A percentile compares a stretch with the other conserved stretches of the same genome.
Conservation (phyloP, 2,113 vertebrate species). For the western clawed frog (Xenopus tropicalis) region DNA sequence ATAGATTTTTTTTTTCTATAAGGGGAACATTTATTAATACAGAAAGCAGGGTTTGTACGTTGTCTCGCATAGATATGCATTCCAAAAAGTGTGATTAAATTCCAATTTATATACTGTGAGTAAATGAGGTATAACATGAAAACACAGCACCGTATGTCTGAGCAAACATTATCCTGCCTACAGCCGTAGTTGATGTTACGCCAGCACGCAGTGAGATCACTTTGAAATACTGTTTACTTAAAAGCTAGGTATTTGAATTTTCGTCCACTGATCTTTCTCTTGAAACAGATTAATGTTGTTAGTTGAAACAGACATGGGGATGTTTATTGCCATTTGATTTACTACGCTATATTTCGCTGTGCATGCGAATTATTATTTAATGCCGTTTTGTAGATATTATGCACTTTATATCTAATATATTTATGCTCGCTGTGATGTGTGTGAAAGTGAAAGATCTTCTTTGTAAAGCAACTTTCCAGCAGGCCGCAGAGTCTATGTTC, state of each 20-base stretch:
- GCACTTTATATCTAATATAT: constrained; percentile 36
- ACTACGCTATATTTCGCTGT: constrained; percentile 36
- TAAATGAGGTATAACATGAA: constrained; percentile 43
- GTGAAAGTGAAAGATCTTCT: constrained; percentile 26
- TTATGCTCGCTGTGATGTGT: constrained; percentile 16
- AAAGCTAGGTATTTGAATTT: constrained; percentile 46
- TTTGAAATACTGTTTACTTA: constrained; percentile 47
- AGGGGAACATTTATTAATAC: background rate
- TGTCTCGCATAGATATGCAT: background rate
- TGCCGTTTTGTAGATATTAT: constrained; percentile 33
- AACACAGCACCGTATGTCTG: constrained; percentile 34
- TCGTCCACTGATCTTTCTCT: constrained; percentile 43
- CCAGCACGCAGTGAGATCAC: constrained; percentile 40
- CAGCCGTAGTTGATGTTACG: constrained; percentile 33
- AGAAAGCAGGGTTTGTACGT: background rate
- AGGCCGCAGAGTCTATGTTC: background rate
- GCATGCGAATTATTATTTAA: constrained; percentile 43
- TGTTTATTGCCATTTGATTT: constrained; percentile 44
- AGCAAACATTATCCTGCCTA: constrained; percentile 42
- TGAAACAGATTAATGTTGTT: constrained; percentile 46
- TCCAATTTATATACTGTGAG: constrained; percentile 26
- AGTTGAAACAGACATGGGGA: constrained; percentile 41
- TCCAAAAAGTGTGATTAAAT: constrained; percentile 30
- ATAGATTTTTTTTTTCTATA: background rate
- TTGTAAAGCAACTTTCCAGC: background rate